Evolutionary conservation across 2,888 invertebrate species (phyloP).

Genomic region (Ectobius pallidus): DNA sequence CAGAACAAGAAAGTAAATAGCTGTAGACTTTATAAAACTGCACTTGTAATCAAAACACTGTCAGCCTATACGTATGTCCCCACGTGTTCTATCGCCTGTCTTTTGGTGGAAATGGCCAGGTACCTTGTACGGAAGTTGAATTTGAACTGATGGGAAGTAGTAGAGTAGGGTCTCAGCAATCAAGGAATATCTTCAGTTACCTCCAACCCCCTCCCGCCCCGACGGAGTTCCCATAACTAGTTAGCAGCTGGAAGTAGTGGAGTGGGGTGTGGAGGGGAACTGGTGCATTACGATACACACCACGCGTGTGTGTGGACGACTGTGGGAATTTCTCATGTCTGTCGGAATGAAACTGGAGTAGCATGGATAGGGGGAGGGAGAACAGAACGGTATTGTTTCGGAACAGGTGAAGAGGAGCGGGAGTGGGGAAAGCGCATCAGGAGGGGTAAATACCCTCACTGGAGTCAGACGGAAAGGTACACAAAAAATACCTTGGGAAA

Average conservation of each 20-base stretch:
- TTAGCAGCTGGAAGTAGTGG: neutral
- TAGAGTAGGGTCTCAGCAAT: constrained; percentile 3
- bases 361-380: neutral
- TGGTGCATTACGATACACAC: constrained; percentile 23
- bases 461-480: neutral
- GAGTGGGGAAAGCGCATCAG: neutral
- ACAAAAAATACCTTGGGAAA: constrained; percentile 11
- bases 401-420: constrained; percentile 10
- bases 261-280: neutral
- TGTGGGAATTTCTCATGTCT: constrained; percentile 8
- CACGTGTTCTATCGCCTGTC: no score
- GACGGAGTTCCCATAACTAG: constrained; percentile 16
- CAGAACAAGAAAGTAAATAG: no score
- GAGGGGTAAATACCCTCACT: neutral
- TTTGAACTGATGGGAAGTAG: neutral
- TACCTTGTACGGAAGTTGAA: neutral
- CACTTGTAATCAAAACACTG: no score
- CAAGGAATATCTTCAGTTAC: constrained; percentile 17
- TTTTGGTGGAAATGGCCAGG: no score
- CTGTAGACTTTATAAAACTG: no score
- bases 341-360: neutral
- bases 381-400: constrained; percentile 4
- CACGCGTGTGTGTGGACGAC: neutral
- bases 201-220: neutral
- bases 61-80: no score